Evolutionary conservation across 1,140 invertebrate species (phyloP).

Genomic region (Hylyphantes graminicola): DNA sequence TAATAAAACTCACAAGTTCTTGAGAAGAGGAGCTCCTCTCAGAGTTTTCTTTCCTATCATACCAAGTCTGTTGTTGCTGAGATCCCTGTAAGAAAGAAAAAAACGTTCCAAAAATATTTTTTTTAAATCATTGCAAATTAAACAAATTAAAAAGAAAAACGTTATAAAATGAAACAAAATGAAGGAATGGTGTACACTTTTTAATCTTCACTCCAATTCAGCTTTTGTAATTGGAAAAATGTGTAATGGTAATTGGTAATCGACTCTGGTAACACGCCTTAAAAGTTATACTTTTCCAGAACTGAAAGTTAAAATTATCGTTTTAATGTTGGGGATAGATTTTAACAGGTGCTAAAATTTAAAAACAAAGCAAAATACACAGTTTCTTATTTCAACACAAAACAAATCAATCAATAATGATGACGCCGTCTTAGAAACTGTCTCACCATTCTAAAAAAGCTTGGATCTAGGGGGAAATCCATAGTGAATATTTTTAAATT

Average conservation of each 20-base stretch:
- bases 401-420: too few species aligned
- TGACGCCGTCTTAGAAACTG: too few species aligned
- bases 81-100: conserved; percentile 79
- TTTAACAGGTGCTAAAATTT: too few species aligned
- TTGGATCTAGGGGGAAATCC: too few species aligned
- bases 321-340: too few species aligned
- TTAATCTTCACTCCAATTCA: neutral
- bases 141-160: neutral
- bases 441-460: too few species aligned
- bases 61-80: conserved; percentile 91
- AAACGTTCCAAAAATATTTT: conserved; percentile 56
- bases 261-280: too few species aligned
- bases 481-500: too few species aligned
- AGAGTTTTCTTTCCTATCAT: conserved; percentile 89
- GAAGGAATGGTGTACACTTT: neutral
- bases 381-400: too few species aligned
- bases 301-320: too few species aligned
- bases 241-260: neutral
- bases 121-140: neutral
- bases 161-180: neutral
- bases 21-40: conserved; percentile 81
- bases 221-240: neutral
- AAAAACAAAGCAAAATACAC: too few species aligned
- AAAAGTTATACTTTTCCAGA: too few species aligned
- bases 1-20: conserved; percentile 77